Conservation (phyloP, 1,140 invertebrate species). For the Sinonovacula constricta region DNA sequence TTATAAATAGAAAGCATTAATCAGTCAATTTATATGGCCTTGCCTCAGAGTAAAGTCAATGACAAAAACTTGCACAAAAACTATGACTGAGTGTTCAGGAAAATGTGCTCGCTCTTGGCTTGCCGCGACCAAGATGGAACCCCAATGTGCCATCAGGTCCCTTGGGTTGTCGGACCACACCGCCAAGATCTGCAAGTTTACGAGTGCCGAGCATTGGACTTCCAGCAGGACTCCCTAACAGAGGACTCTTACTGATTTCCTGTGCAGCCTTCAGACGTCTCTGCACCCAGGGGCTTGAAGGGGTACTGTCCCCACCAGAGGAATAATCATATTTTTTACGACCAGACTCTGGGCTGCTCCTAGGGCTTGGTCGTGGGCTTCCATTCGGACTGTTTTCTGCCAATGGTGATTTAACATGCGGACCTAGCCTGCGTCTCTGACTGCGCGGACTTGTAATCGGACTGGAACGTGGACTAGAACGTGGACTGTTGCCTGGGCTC, state of each 20-base stretch:
- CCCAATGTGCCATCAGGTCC: conserved; percentile 91
- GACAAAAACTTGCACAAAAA: too few species aligned
- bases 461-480: conserved; percentile 69
- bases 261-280: conserved; percentile 77
- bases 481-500: conserved; percentile 61
- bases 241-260: conserved; percentile 60
- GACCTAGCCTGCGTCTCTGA: conserved; percentile 57
- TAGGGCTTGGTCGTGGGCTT: conserved; percentile 66
- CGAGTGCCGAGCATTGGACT: conserved; percentile 63
- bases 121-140: conserved; percentile 80
- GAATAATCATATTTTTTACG: conserved; percentile 64
- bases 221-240: conserved; percentile 57
- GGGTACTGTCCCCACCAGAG: conserved; percentile 63
- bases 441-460: conserved; percentile 71
- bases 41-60: too few species aligned
- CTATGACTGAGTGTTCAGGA: conserved; percentile 45
- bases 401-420: conserved; percentile 72
- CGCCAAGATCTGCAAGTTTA: conserved; percentile 79
- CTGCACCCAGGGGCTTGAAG: conserved; percentile 80
- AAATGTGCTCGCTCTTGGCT: conserved; percentile 70
- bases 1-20: too few species aligned
- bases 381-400: conserved; percentile 61
- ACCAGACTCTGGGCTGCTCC: conserved; percentile 72
- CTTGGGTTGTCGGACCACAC: conserved; percentile 87
- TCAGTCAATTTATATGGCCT: too few species aligned